Conservation (phyloP, 2,797 vertebrate genomes). For the Salmo trutta region DNA sequence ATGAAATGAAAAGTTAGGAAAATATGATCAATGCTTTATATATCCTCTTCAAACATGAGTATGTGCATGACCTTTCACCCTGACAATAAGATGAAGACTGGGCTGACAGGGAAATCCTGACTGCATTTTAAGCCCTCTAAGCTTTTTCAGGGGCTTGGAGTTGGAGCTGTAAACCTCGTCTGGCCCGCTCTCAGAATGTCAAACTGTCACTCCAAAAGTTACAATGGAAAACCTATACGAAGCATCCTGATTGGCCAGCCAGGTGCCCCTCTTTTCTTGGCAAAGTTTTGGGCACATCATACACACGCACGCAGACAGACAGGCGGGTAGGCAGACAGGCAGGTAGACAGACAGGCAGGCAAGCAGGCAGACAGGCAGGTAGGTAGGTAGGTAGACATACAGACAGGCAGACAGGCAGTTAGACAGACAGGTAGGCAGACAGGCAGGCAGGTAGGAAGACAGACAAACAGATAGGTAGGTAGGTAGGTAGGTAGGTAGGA, state of each 20-base stretch:
- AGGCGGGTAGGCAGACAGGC: background rate
- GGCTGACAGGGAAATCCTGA: background rate
- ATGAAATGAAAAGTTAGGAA: background rate
- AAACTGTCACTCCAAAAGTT: too few relatives aligned
- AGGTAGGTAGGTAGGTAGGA: background rate
- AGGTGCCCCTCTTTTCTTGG: background rate
- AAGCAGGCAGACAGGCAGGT: background rate
- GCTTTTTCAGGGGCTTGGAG: background rate
- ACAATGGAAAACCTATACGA: background rate
- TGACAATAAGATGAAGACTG: background rate
- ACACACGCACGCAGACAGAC: conserved; percentile 6
- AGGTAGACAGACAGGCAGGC: background rate
- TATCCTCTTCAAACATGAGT: background rate
- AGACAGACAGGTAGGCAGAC: too few relatives aligned
- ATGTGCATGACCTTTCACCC: conserved; percentile 7
- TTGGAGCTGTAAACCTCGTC: background rate
- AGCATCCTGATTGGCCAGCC: background rate
- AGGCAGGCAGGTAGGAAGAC: accelerated
- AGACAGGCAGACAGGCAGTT: background rate
- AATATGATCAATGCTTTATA: background rate
- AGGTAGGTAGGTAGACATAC: background rate
- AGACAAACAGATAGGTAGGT: background rate
- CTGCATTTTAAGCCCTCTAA: background rate
- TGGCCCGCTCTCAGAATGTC: background rate
- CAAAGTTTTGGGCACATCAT: background rate